Percentiles rank a stretch among this genome's conserved stretches.
phyloP scores from a whole-genome alignment of 2,797 vertebrate species.

The Adelosebastes latens region DNA sequence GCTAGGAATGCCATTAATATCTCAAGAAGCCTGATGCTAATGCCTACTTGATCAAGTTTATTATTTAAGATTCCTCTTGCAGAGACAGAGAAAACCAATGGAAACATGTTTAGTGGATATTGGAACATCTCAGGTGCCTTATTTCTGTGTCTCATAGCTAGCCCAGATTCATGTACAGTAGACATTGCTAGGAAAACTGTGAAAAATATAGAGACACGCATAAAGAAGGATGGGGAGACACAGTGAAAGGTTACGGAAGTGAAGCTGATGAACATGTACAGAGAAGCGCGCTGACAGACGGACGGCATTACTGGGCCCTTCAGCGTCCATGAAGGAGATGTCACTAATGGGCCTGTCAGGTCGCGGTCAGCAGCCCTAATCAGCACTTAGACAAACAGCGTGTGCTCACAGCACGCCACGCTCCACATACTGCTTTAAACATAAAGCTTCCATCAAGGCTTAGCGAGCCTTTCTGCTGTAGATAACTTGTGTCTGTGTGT shows the following conservation, averaged over 20 bases:
- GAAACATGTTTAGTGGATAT: neutral
- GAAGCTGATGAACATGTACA: slow-evolving; percentile 48
- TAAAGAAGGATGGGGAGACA: neutral
- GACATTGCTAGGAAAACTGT: neutral
- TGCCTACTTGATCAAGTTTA: neutral
- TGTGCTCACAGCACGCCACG: slow-evolving; percentile 35
- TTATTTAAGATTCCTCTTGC: neutral
- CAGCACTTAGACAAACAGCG: slow-evolving; percentile 72
- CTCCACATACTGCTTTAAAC: slow-evolving; percentile 39
- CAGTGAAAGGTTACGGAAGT: slow-evolving; percentile 32
- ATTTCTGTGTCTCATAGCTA: neutral
- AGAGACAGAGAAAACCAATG: neutral
- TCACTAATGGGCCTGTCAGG: slow-evolving; percentile 71
- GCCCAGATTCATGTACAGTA: neutral
- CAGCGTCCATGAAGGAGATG: slow-evolving; percentile 64
- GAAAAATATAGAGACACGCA: neutral
- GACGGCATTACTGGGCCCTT: slow-evolving; percentile 43
- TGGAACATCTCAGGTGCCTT: neutral
- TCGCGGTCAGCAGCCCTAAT: slow-evolving; percentile 65
- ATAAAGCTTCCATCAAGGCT: slow-evolving; percentile 50
- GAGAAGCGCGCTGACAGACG: slow-evolving; percentile 31
- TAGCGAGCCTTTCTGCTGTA: slow-evolving; percentile 7
- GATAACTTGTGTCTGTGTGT: neutral
- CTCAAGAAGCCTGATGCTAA: neutral
- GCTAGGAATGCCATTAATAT: neutral